Base-by-base conservation (phyloP, 2,797 vertebrate genomes). In the Sciaenops ocellatus region DNA sequence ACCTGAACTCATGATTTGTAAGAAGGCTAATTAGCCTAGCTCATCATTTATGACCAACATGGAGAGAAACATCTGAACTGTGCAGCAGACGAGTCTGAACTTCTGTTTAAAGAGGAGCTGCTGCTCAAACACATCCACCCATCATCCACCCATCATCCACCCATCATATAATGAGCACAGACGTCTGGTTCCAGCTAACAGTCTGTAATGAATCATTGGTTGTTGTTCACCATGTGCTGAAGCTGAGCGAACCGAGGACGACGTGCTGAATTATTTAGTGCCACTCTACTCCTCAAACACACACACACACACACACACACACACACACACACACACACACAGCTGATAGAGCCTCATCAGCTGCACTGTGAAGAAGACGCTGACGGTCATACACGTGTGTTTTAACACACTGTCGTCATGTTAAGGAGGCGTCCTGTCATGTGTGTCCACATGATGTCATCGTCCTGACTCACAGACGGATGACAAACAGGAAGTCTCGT, bases 221-320 rank as follows among this genome's bases (percentile, higher is more conserved):
- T 38, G 42, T 57, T 51, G 69, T 83, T 81, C 50, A 20, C 84
- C 89, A 84, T 66, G 79, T 69, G 92, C 76, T 69, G 73, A 76
- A 60, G 63, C 61, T 50, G 66, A 55, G 22, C 61, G 34, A 69
- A 89, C 74, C 41, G 26, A 81, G n/a, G 74, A 88, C 69, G 65
- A 10, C 30, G 6, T 7, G 57, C 13, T 95, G 64, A 94, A 95
- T 95, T 89, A 94, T 94, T 94, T 74, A 95, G 83, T 65, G 78
- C 55, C 87, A 86, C 80, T 87, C 82, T 87, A 87, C 84, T 86
- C 82, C 88, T 81, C 78, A 75, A 77, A 77, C 85, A 88, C 12
- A 55, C 78, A 8, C 34, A 38, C 59, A 34, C 34, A 34, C 34
- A 34, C 34, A 30, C 30, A 30, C 30, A 30, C 30, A 30, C 30